phyloP scores from a whole-genome alignment of 1,140 invertebrate species.

The Penaeus indicus region DNA sequence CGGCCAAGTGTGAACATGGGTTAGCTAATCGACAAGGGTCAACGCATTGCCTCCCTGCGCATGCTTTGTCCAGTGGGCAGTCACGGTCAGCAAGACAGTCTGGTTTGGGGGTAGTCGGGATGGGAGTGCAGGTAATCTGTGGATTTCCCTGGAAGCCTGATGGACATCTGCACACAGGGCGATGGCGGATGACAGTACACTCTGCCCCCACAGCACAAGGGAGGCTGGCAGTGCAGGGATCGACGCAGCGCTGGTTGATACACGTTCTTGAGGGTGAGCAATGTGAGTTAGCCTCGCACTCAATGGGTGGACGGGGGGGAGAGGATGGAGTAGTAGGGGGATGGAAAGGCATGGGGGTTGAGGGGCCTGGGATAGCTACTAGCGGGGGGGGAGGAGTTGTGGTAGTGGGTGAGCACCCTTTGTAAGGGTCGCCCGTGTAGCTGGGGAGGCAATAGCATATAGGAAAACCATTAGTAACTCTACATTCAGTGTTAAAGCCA shows the following conservation, averaged over 20 bases:
- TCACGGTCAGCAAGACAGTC: conserved; percentile 86
- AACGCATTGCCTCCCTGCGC: conserved; percentile 80
- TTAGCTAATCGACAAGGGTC: conserved; percentile 76
- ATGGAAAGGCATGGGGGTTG: conserved; percentile 35
- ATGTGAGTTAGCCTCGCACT: conserved; percentile 71
- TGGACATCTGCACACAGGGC: conserved; percentile 63
- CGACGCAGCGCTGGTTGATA: conserved; percentile 75
- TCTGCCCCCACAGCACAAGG: conserved; percentile 73
- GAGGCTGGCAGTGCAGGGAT: conserved; percentile 79
- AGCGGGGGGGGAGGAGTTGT: conserved; percentile 44
- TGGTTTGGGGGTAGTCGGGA: conserved; percentile 71
- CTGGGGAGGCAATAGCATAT: conserved; percentile 81
- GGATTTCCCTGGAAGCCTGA: conserved; percentile 59
- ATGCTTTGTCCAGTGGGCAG: conserved; percentile 81
- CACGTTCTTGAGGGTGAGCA: conserved; percentile 82
- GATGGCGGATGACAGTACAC: conserved; percentile 64
- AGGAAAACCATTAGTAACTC: conserved; percentile 83
- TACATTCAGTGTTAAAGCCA: conserved; percentile 76
- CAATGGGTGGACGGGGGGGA: conserved; percentile 48
- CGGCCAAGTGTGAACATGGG: conserved; percentile 82
- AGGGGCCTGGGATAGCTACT: conserved; percentile 27
- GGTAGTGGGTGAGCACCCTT: conserved; percentile 73
- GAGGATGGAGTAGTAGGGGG: conserved; percentile 33
- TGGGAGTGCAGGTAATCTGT: conserved; percentile 40
- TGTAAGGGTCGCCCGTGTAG: conserved; percentile 76